These are phyloP conservation scores for Mesorhabditis spiculigera DNA, from an alignment of 2,888 invertebrate species.

Conservation along the genomic window DNA sequence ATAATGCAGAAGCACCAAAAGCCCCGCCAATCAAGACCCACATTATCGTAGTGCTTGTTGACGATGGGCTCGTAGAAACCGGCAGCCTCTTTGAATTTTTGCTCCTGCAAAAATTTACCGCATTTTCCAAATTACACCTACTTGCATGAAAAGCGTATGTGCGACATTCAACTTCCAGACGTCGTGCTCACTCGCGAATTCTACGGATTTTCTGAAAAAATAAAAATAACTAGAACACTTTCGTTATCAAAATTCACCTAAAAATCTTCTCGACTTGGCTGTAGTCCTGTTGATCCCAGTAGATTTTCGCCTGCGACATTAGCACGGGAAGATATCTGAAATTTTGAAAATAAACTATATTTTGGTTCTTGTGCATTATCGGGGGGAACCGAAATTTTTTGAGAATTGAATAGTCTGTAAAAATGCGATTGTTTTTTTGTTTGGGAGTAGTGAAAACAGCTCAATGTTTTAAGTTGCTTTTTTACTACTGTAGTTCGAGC, in stretches of 20 bases:
- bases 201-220: conserved; percentile 60
- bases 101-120: conserved; percentile 66
- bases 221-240: not conserved
- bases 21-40: conserved; percentile 22
- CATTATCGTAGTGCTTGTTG: conserved; percentile 82
- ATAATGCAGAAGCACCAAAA: no score
- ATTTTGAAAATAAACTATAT: not conserved
- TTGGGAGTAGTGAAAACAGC: no score
- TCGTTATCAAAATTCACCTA: conserved; percentile 8
- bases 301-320: conserved; percentile 99
- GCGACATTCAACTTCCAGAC: conserved; percentile 96
- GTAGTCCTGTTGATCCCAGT: conserved; percentile 92
- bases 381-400: no score
- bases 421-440: no score
- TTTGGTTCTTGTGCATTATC: no score
- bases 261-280: conserved; percentile 70
- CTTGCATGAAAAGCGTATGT: conserved; percentile 95
- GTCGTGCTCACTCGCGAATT: conserved; percentile 95
- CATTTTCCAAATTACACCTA: not conserved
- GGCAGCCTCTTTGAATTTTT: conserved; percentile 93
- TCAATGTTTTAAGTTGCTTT: no score
- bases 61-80: conserved; percentile 97
- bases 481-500: no score
- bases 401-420: no score
- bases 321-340: conserved; percentile 85